phyloP scores from a whole-genome alignment of 2,888 invertebrate species.

The Ephialtes manifestator region DNA sequence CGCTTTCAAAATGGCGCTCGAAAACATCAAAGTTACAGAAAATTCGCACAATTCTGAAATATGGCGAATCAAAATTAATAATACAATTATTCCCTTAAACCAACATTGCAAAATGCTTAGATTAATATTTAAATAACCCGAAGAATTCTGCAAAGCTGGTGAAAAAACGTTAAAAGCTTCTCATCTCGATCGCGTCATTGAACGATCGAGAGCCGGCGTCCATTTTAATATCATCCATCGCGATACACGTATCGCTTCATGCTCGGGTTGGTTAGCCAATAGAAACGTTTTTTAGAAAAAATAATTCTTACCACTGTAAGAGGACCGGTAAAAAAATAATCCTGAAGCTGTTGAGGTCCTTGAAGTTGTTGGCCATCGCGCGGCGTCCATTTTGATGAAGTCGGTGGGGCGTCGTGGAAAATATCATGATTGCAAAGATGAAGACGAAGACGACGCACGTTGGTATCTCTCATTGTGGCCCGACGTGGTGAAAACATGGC shows the following conservation, averaged over 20 bases:
- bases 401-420: conserved; percentile 54
- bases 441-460: conserved; percentile 48
- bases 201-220: conserved; percentile 21
- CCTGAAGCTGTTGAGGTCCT: neutral
- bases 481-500: conserved; percentile 61
- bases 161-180: neutral
- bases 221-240: conserved; percentile 44
- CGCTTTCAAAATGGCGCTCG: neutral
- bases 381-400: conserved; percentile 69
- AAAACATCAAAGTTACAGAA: neutral
- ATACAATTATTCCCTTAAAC: neutral
- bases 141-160: neutral
- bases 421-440: conserved; percentile 54
- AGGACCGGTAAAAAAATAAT: conserved; percentile 15
- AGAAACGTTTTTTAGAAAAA: conserved; percentile 1
- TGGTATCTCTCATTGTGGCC: conserved; percentile 44
- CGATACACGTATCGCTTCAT: conserved; percentile 30
- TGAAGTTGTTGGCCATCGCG: conserved; percentile 47
- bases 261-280: conserved; percentile 4
- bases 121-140: neutral
- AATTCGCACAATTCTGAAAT: neutral
- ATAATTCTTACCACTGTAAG: conserved; percentile 50
- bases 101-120: neutral
- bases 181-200: neutral
- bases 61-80: neutral